phyloP scores from a whole-genome alignment of 2,797 vertebrate genomes.

The Rhyacichthys aspro region DNA sequence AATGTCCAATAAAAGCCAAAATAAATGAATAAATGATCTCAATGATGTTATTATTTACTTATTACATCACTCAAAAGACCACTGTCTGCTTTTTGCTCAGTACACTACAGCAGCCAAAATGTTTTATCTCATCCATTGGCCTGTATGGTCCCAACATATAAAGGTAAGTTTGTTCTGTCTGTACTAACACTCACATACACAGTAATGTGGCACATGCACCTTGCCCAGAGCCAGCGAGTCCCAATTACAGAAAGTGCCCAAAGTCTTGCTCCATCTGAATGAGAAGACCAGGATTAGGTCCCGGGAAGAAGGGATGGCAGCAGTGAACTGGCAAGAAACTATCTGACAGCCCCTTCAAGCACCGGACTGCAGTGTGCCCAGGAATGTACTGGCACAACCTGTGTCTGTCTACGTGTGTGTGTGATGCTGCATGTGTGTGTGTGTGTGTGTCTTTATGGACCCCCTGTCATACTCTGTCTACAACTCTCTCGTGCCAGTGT shows the following conservation, averaged over 20 bases:
- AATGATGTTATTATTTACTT: no score
- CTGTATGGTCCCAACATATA: slow-evolving; percentile 5
- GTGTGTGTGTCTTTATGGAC: slow-evolving; percentile 32
- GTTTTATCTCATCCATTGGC: slow-evolving; percentile 7
- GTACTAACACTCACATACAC: slow-evolving; percentile 2
- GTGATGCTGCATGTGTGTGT: no score
- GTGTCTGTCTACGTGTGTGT: slow-evolving; percentile 14
- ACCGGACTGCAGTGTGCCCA: slow-evolving; percentile 39
- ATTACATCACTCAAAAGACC: no score
- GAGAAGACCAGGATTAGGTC: slow-evolving; percentile 59
- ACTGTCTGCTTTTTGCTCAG: no score
- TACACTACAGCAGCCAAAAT: background rate
- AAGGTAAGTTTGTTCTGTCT: background rate
- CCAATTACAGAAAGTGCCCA: slow-evolving; percentile 63
- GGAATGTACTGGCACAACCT: slow-evolving; percentile 30
- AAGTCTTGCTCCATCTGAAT: slow-evolving; percentile 64
- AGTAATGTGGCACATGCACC: slow-evolving; percentile 34
- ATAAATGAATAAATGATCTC: no score
- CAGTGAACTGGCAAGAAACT: slow-evolving; percentile 53
- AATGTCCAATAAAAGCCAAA: no score
- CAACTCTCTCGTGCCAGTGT: slow-evolving; percentile 39
- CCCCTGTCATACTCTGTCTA: slow-evolving; percentile 50
- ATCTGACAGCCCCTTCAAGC: slow-evolving; percentile 52
- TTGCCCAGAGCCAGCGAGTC: slow-evolving; percentile 44
- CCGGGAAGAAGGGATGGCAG: slow-evolving; percentile 38